Conservation (phyloP, 2,888 invertebrate genomes). For the Pseudeuparius sepicola region DNA sequence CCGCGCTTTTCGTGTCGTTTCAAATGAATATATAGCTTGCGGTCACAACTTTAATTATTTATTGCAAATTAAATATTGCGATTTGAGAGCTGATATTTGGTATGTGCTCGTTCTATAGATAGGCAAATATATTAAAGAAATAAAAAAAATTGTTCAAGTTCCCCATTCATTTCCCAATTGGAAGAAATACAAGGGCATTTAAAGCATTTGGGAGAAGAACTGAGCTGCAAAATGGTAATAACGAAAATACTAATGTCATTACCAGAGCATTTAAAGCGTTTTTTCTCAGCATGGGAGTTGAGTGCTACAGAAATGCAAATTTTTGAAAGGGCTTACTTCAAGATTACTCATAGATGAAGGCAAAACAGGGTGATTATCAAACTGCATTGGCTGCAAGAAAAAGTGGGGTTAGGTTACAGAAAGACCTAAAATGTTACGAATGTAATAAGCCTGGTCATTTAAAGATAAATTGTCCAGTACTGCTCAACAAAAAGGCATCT, state of each 20-base stretch:
- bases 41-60: too few relatives aligned
- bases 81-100: too few relatives aligned
- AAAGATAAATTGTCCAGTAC: slow-evolving; percentile 9
- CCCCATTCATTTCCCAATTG: too few relatives aligned
- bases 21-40: too few relatives aligned
- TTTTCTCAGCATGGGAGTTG: slow-evolving; percentile 12
- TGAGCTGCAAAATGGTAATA: slow-evolving; percentile 7
- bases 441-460: slow-evolving; percentile 8
- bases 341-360: slow-evolving; percentile 11
- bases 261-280: slow-evolving; percentile 9
- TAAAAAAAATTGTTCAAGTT: too few relatives aligned
- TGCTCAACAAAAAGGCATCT: not conserved
- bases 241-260: slow-evolving; percentile 11
- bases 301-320: slow-evolving; percentile 3
- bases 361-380: slow-evolving; percentile 1
- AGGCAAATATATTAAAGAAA: too few relatives aligned
- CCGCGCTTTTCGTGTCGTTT: too few relatives aligned
- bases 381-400: not conserved
- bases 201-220: slow-evolving; percentile 2
- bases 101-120: too few relatives aligned
- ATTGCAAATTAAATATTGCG: too few relatives aligned
- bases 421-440: slow-evolving; percentile 5
- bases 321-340: slow-evolving; percentile 5
- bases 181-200: slow-evolving; percentile 17
- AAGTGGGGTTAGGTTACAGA: not conserved